Conservation (phyloP, 2,113 vertebrate species). For the Sinocyclocheilus maitianheensis region DNA sequence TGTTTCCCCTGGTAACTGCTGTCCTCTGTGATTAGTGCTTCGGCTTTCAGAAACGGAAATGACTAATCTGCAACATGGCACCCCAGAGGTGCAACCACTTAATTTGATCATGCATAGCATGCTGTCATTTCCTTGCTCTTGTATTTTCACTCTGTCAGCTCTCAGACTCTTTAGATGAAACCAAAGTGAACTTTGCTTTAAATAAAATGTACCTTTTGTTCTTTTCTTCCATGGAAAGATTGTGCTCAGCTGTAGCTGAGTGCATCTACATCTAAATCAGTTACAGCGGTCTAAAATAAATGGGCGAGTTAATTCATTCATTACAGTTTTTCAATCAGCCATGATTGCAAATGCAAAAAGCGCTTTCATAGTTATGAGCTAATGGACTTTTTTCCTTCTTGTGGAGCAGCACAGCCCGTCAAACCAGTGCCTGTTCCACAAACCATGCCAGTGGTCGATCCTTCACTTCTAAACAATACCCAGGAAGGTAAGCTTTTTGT, state of each 20-base stretch:
- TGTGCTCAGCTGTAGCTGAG: not conserved
- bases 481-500: conserved; percentile 78
- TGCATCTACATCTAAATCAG: not conserved
- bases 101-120: conserved; percentile 7
- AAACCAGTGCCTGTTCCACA: conserved; percentile 82
- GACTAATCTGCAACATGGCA: conserved; percentile 12
- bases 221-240: not conserved
- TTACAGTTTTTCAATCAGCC: conserved; percentile 7
- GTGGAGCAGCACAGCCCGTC: conserved; percentile 75
- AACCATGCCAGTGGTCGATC: conserved; percentile 78
- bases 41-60: conserved; percentile 13
- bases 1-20: conserved; percentile 26
- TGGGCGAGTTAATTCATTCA: not conserved
- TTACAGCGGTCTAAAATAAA: not conserved
- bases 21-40: conserved; percentile 30
- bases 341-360: conserved; percentile 25
- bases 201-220: not conserved
- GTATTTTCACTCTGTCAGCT: not conserved
- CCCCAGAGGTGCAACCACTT: not conserved
- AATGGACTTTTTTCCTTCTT: conserved; percentile 31
- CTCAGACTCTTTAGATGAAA: not conserved
- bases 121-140: not conserved
- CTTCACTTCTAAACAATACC: conserved; percentile 78
- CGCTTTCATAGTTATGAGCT: not conserved
- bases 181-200: not conserved